Evolutionary conservation across 2,888 invertebrate species (phyloP).

Genomic region (Napeogenes sylphis): DNA sequence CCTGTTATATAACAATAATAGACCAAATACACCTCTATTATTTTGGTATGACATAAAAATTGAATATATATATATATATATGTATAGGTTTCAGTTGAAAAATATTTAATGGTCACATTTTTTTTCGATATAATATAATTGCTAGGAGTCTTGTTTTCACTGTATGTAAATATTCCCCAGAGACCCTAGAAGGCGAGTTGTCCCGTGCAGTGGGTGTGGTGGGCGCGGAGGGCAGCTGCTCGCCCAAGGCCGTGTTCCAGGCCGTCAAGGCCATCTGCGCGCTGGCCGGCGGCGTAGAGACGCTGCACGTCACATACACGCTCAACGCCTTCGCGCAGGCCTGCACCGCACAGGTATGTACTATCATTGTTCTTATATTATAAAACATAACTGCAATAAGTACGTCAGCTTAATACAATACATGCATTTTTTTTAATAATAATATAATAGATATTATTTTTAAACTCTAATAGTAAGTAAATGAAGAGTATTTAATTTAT

Average conservation of each 20-base stretch:
- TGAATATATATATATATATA: no score
- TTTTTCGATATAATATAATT: not conserved
- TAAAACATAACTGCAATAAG: no score
- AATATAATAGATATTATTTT: no score
- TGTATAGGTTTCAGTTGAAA: no score
- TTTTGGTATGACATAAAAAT: no score
- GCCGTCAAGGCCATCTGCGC: constrained; percentile 96
- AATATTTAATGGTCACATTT: constrained; percentile 16
- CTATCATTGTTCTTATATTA: no score
- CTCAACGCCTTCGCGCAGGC: constrained; percentile 81
- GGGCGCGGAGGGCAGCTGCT: constrained; percentile 72
- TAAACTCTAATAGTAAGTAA: no score
- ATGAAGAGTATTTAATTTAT: no score
- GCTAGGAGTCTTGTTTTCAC: not conserved
- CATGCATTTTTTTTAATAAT: no score
- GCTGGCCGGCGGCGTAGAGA: constrained; percentile 92
- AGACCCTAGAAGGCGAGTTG: constrained; percentile 89
- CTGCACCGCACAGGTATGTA: constrained; percentile 69
- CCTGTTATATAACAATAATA: no score
- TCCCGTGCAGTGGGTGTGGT: constrained; percentile 84
- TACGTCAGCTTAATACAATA: no score
- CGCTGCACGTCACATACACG: constrained; percentile 89
- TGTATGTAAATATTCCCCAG: constrained; percentile 50
- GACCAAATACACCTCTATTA: no score
- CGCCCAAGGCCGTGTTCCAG: constrained; percentile 84